These are phyloP conservation scores for Lithophane ornitopus DNA, from an alignment of 2,888 invertebrate species.

Conservation along the genomic window DNA sequence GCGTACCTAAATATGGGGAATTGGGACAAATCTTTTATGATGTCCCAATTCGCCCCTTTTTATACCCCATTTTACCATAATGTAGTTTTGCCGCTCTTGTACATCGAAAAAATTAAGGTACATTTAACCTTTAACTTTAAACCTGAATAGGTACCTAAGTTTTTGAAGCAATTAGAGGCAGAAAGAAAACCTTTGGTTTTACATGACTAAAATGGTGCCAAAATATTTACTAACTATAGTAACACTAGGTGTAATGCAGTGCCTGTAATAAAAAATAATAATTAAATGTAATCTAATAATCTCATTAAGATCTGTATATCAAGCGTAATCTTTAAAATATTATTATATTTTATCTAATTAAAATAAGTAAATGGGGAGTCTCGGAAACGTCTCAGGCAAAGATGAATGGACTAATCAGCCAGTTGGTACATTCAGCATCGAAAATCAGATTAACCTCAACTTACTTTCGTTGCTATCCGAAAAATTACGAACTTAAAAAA, in stretches of 20 bases:
- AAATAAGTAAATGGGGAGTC: constrained; percentile 4
- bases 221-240: constrained; percentile 61
- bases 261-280: constrained; percentile 61
- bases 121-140: no score
- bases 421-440: not conserved
- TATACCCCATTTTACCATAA: not conserved
- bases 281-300: constrained; percentile 58
- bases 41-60: not conserved
- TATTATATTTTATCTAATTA: constrained; percentile 50
- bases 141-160: not conserved
- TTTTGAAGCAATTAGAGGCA: constrained; percentile 60
- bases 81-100: not conserved
- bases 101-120: constrained; percentile 8
- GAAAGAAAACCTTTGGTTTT: constrained; percentile 58
- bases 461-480: not conserved
- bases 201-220: constrained; percentile 66
- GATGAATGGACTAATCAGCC: not conserved
- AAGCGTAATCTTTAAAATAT: constrained; percentile 54
- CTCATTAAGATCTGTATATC: constrained; percentile 72
- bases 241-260: constrained; percentile 60
- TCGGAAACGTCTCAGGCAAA: not conserved
- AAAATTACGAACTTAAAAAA: not conserved
- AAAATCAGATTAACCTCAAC: not conserved
- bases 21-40: not conserved
- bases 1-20: not conserved